These are phyloP conservation scores for Drosophila eohydei DNA, from an alignment of 2,888 invertebrate species.

Conservation along the genomic window DNA sequence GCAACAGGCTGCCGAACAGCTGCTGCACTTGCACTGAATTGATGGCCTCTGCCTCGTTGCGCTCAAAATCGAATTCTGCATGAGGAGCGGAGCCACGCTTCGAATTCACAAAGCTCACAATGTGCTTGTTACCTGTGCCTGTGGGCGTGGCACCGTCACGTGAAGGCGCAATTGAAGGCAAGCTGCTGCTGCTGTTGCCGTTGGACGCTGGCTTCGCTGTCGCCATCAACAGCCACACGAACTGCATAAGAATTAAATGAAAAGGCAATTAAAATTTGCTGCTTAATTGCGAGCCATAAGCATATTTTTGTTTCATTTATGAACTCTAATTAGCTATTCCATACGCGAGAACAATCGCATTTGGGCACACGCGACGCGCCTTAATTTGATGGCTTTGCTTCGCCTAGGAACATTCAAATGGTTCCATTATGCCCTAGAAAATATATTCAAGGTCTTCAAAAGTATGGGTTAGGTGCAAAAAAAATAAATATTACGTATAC, in stretches of 20 bases:
- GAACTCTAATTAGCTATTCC: constrained; percentile 62
- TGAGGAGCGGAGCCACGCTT: constrained; percentile 35
- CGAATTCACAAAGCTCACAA: constrained; percentile 72
- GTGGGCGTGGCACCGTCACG: constrained; percentile 39
- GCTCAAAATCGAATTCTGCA: constrained; percentile 75
- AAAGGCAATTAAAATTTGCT: constrained; percentile 25
- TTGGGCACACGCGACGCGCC: constrained; percentile 38
- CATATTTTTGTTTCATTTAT: constrained; percentile 8
- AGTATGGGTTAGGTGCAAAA: background rate
- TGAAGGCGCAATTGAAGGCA: background rate
- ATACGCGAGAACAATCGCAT: constrained; percentile 46
- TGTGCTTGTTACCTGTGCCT: constrained; percentile 52
- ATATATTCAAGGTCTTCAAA: constrained; percentile 46
- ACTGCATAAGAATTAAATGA: constrained; percentile 38
- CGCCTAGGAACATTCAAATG: constrained; percentile 26
- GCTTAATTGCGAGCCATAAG: constrained; percentile 40
- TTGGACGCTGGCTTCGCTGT: constrained; percentile 42
- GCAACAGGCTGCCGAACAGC: constrained; percentile 66
- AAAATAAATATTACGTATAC: background rate
- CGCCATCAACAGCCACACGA: constrained; percentile 53
- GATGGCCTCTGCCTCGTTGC: constrained; percentile 56
- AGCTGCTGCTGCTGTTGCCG: constrained; percentile 2
- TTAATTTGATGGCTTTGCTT: constrained; percentile 44
- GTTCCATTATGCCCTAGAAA: constrained; percentile 38
- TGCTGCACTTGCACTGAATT: constrained; percentile 62